These are phyloP conservation scores for Phylloscopus trochiloides DNA, from an alignment of 2,113 vertebrate genomes.

Conservation along the genomic window DNA sequence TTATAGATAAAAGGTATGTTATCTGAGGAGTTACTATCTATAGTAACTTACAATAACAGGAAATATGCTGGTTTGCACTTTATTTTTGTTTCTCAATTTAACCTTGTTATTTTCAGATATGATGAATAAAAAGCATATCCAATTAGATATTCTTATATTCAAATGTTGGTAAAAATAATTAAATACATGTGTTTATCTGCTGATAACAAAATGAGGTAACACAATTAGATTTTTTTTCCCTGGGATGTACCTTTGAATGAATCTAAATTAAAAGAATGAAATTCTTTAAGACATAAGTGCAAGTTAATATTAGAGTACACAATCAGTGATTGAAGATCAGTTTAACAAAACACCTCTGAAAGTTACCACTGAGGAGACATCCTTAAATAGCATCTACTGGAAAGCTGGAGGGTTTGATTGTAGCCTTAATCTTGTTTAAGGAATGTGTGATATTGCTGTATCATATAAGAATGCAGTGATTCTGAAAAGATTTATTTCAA, in stretches of 20 bases:
- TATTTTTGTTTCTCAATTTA: neutral
- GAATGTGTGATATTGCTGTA: accelerated
- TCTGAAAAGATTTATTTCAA: neutral
- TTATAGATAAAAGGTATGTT: neutral
- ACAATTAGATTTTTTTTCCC: neutral
- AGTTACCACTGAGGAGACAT: neutral
- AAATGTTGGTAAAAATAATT: neutral
- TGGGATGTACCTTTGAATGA: neutral
- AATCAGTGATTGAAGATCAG: neutral
- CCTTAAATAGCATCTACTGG: neutral
- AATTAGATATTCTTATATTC: neutral
- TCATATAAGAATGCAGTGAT: neutral
- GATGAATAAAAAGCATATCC: neutral
- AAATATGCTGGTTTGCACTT: neutral
- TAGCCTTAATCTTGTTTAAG: neutral
- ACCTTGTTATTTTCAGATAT: neutral
- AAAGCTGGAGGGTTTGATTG: neutral
- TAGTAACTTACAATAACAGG: neutral
- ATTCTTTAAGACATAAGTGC: neutral
- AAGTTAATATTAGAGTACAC: neutral
- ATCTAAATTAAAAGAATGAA: neutral
- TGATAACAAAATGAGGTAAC: neutral
- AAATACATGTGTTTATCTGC: neutral
- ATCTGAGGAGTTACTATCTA: neutral
- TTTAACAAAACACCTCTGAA: neutral